Evolutionary conservation across 2,888 invertebrate species (phyloP), one percentile per base, ranked within the genome.

Genomic region (Aphodius sticticus): DNA sequence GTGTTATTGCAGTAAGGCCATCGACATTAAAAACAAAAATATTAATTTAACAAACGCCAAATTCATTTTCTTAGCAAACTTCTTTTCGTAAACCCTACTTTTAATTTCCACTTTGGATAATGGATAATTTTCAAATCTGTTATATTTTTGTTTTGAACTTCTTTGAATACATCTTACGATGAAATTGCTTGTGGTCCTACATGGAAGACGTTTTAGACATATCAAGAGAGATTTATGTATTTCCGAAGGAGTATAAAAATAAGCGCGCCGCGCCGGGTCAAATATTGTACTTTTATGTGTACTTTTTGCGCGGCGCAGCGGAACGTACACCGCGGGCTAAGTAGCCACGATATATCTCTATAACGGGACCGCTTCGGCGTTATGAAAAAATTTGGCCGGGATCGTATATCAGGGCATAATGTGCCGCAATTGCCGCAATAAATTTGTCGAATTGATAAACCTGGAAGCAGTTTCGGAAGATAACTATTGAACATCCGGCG

Each of bases 401-500:
- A 37, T 36, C 74, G 74, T 74, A 74, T 74, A 74, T 74, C 74
- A 74, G 74, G 74, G 74, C 35, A 74, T 74, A 74, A 74, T 74
- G 74, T 37, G 74, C 26, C 74, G 35, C 74, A 74, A 74, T 74
- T 74, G 74, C 74, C 36, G 74, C 74, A 36, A 74, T 74, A 74
- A 74, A 74, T 74, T 53, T 53, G 74, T 74, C 74, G 74, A 74
- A 74, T 74, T 74, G 74, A 74, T 74, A 74, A 74, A 74, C 74
- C 74, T 74, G 74, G 36, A 74, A 74, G 74, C 74, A 74, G 74
- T 74, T 74, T 36, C 74, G 74, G 74, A 74, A 74, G 53, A 74
- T 74, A 74, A 74, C 74, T 74, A 74, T 74, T 74, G 74, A 74
- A 74, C 74, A 36, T 74, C 74, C 74, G 74, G 74, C 36, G 74